phyloP scores from a whole-genome alignment of 2,888 invertebrate genomes.

The Nephrotoma guestfalica region DNA sequence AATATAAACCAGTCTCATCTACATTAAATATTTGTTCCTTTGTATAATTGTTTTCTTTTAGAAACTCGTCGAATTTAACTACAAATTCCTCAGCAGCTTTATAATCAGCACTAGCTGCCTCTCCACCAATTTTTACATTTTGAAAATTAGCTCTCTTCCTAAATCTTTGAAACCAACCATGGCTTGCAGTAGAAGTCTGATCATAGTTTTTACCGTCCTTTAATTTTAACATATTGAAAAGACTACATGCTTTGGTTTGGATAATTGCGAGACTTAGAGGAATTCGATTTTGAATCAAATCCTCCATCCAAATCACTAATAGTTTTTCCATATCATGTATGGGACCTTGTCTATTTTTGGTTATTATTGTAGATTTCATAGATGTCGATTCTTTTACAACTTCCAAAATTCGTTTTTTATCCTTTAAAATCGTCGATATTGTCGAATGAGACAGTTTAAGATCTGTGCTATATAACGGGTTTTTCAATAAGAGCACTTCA shows the following conservation, averaged over 20 bases:
- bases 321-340: background rate
- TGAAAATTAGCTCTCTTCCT: background rate
- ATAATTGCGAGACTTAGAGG: background rate
- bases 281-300: background rate
- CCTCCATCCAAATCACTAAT: background rate
- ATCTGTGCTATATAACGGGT: too few relatives aligned
- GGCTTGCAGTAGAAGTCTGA: background rate
- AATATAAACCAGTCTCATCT: background rate
- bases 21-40: background rate
- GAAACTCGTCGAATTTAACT: slow-evolving; percentile 1
- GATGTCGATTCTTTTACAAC: background rate
- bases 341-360: background rate
- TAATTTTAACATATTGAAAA: too few relatives aligned
- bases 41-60: background rate
- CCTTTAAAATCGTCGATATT: background rate
- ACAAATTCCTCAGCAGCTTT: slow-evolving; percentile 1
- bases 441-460: too few relatives aligned
- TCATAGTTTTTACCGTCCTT: slow-evolving; percentile 1
- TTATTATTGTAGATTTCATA: slow-evolving; percentile 1
- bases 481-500: too few relatives aligned
- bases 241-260: background rate
- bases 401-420: background rate
- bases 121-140: slow-evolving; percentile 1
- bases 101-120: background rate
- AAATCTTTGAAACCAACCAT: background rate